Conservation (phyloP, 2,113 vertebrate species). For the Nansenia antarctica region DNA sequence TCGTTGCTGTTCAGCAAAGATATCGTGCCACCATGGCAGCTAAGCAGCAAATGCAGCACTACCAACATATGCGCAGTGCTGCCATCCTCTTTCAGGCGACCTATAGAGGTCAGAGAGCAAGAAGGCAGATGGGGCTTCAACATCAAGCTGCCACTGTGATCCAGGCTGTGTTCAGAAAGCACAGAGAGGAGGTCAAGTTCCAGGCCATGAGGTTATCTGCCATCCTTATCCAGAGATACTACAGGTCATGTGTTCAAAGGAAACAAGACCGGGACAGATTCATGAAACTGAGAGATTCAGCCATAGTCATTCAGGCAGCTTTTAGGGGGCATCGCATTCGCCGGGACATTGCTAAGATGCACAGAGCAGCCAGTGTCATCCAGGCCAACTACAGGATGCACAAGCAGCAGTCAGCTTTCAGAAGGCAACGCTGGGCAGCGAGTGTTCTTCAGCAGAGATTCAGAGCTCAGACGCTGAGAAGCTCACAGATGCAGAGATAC, state of each 20-base stretch:
- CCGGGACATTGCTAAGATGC: constrained; percentile 38
- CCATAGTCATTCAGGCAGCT: constrained; percentile 61
- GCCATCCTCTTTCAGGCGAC: constrained; percentile 69
- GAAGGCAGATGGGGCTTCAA: constrained; percentile 53
- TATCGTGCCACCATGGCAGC: too few relatives aligned
- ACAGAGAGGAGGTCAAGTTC: constrained; percentile 58
- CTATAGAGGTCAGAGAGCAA: constrained; percentile 68
- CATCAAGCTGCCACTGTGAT: constrained; percentile 71
- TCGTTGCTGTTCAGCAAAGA: constrained; percentile 69
- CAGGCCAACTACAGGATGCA: constrained; percentile 74
- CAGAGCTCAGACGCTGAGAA: constrained; percentile 60
- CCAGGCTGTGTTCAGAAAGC: constrained; percentile 75
- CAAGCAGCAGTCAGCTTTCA: constrained; percentile 60
- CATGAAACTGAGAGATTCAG: constrained; percentile 52
- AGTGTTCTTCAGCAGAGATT: constrained; percentile 70
- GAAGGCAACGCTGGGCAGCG: constrained; percentile 52
- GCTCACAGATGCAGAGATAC: constrained; percentile 44
- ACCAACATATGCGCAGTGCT: too few relatives aligned
- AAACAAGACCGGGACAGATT: constrained; percentile 61
- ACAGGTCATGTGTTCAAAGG: constrained; percentile 61
- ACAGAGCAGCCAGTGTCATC: constrained; percentile 68
- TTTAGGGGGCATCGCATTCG: constrained; percentile 59
- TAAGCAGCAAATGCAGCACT: too few relatives aligned
- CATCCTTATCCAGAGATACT: constrained; percentile 71
- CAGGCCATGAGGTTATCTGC: constrained; percentile 66